These are phyloP conservation scores for Drosophila guanche DNA, from an alignment of 1,140 invertebrate genomes.

Conservation along the genomic window DNA sequence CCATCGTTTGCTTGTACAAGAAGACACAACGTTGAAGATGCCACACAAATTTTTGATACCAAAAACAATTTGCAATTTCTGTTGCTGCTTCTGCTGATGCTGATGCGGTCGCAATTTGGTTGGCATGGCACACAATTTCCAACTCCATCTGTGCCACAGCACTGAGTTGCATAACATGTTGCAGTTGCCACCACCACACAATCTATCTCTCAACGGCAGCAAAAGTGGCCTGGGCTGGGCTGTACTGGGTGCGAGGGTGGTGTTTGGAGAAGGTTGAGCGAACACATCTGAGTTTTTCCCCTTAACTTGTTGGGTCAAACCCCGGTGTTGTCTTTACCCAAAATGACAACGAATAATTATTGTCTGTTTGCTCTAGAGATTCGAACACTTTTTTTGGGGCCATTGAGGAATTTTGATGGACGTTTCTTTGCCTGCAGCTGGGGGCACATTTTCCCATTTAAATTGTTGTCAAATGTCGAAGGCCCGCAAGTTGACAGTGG, in stretches of 20 bases:
- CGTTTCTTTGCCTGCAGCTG: slow-evolving; percentile 2
- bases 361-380: slow-evolving; percentile 21
- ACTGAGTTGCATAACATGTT: slow-evolving; percentile 54
- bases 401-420: slow-evolving; percentile 20
- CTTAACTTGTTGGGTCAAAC: slow-evolving; percentile 58
- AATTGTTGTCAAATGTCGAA: slow-evolving; percentile 12
- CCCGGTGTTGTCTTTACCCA: slow-evolving; percentile 31
- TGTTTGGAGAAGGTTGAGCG: slow-evolving; percentile 2
- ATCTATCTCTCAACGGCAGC: slow-evolving; percentile 34
- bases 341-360: slow-evolving; percentile 42
- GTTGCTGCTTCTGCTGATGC: slow-evolving; percentile 44
- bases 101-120: slow-evolving; percentile 63
- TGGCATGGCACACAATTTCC: slow-evolving; percentile 63
- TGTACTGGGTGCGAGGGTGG: neutral
- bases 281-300: slow-evolving; percentile 45
- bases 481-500: slow-evolving; percentile 9
- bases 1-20: slow-evolving; percentile 21
- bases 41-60: slow-evolving; percentile 62
- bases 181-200: slow-evolving; percentile 37
- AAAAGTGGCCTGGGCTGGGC: neutral
- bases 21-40: slow-evolving; percentile 24
- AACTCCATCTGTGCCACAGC: slow-evolving; percentile 36
- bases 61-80: slow-evolving; percentile 78
- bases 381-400: slow-evolving; percentile 29
- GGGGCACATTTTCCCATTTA: slow-evolving; percentile 3